Base-by-base conservation (phyloP, 1,140 invertebrate genomes). In the Zaprionus ghesquierei region DNA sequence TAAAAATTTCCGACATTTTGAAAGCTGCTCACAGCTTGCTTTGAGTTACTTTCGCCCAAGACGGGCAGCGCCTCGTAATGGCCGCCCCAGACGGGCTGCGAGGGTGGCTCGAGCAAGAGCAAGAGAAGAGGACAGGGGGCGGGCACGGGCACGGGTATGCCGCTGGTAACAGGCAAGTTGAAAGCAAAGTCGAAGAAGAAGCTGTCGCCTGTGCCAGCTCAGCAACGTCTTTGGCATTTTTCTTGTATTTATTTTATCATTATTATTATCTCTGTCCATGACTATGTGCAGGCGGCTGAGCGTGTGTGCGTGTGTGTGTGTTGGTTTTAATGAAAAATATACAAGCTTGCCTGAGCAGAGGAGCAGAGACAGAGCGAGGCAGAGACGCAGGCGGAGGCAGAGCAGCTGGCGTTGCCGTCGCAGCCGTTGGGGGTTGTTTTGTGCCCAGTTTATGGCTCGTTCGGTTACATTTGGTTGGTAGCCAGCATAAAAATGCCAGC, bases 191-290 rank as follows among this genome's bases (percentile, higher is more conserved):
- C 27, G n/a, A 12, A n/a, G 49, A 35, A 50, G 46, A 18, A 23
- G 60, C 60, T 53, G 15, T 2, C 10, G 41, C 41, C 8, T 3
- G 18, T 8, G 15, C 15, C 18, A 20, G 18, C 22, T 62, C 33
- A 20, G 22, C 25, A 5, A 66, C 69, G 63, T 72, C 55, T 62
- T 73, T 74, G 64, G 75, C 53, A 68, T 58, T 75, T 69, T 70
- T 89, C 79, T 89, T 84, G 75, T 89, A 87, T 89, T 87, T 87
- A 82, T 87, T 89, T 87, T 89, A 89, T 89, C 77, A 89, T 87
- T 87, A 89, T 87, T 87, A 87, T 87, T 87, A 87, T 87, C 84
- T 87, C 89, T 87, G 84, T 87, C 79, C 85, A 87, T 89, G 79
- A 56, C 84, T 60, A 89, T 87, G 84, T 82, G 49, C 55, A 60